Base-by-base conservation (phyloP, 2,888 invertebrate genomes). In the Nezara viridula region DNA sequence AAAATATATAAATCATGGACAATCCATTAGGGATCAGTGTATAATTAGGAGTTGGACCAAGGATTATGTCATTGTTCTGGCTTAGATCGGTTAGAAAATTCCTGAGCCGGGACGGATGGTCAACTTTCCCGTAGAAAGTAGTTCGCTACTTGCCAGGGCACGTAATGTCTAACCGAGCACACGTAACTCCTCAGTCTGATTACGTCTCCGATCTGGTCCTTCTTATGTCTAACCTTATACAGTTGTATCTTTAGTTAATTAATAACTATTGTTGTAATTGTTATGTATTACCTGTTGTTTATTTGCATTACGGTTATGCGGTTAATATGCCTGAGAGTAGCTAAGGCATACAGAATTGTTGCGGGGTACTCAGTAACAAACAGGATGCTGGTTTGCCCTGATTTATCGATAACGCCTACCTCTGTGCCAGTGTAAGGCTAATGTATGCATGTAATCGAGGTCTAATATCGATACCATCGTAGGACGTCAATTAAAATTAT, bases 381-480 rank as follows among this genome's bases (percentile, higher is more conserved):
- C 66, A 73, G 66, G 66, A 73, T 73, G 66, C 66, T 73, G 66
- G 66, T 73, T 73, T 73, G 66, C 19, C 19, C 32, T 73, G 66
- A 73, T 73, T 73, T 73, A 73, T 73, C 66, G 66, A 32, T 19
- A 73, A 73, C 66, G 66, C 66, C 66, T 73, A 73, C 66, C 6
- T 73, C 66, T 7, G 0, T 73, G 66, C 3, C 37, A 19, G 32
- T 73, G 32, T 73, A 37, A 73, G 66, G 66, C 66, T 73, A 73
- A 73, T 73, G 66, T 73, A 73, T 73, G 66, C 66, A 37, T 32
- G 37, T 32, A 32, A 60, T 60, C 60, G 60, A 32, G 6, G 0
- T 37, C 32, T 19, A 73, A 73, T 73, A 73, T 73, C 66, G 66
- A 73, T 73, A 21, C 19, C 37, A 19, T 73, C 66, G 66, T 73